Percentiles rank a stretch among this genome's conserved stretches.
phyloP scores from a whole-genome alignment of 1,140 invertebrate species.

The Solen grandis region DNA sequence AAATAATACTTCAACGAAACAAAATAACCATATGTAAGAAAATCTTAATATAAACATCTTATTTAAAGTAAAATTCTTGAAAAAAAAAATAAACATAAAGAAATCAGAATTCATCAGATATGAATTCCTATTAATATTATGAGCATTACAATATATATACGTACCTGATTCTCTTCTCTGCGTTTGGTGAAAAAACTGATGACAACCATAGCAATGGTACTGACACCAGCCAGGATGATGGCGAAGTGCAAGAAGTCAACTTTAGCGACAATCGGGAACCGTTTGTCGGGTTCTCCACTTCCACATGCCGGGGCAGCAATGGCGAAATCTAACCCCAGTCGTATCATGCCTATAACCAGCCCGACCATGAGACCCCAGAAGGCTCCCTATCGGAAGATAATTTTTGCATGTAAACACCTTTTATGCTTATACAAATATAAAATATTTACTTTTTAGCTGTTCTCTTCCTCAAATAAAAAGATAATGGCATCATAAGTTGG shows the following conservation, averaged over 20 bases:
- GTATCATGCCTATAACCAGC: conserved; percentile 79
- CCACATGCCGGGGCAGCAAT: conserved; percentile 71
- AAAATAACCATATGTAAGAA: background rate
- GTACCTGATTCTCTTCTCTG: conserved; percentile 64
- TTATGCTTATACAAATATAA: background rate
- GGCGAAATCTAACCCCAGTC: conserved; percentile 74
- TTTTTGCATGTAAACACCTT: background rate
- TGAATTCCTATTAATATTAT: background rate
- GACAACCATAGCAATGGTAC: conserved; percentile 66
- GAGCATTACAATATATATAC: background rate
- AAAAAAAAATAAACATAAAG: background rate
- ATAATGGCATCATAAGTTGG: background rate
- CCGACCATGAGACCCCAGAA: conserved; percentile 83
- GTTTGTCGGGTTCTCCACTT: conserved; percentile 67
- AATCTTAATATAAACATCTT: background rate
- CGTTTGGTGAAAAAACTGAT: conserved; percentile 74
- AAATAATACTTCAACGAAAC: background rate
- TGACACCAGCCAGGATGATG: conserved; percentile 70
- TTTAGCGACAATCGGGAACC: conserved; percentile 67
- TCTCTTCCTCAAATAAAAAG: background rate
- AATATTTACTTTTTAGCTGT: background rate
- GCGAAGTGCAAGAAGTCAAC: conserved; percentile 79
- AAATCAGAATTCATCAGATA: background rate
- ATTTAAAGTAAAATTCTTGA: background rate
- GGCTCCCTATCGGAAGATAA: conserved; percentile 79